Base-by-base conservation (phyloP, 2,888 invertebrate species). In the Macrosoma leucophasiata region DNA sequence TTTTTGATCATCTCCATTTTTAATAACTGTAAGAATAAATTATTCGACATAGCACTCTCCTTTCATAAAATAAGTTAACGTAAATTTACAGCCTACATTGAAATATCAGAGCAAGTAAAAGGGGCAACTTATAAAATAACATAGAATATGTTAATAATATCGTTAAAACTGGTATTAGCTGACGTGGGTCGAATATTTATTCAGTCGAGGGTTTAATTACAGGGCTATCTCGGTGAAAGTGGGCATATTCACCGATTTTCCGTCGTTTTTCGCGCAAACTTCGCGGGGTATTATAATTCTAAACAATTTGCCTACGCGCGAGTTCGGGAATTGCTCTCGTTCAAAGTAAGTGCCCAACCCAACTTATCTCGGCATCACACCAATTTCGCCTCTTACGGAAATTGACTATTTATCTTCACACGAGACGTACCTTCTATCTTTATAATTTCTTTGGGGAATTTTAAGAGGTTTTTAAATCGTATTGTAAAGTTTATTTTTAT, bases 311-410 rank as follows among this genome's bases (percentile, higher is more conserved):
- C 57, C 43, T 55, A 48, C 52, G 45, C 48, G 34, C 46, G 49
- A 55, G 50, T 53, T 54, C 30, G 51, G 41, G 55, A 54, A 61
- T 58, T 56, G 55, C 55, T 55, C 55, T 51, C 62, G 55, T 57
- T 62, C 52, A 51, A 50, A 51, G 46, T 55, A 56, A 56, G 52
- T 55, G 53, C 52, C 52, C 41, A 35, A 43, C 50, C 40, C 43
- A 52, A 50, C 52, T 58, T 62, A 59, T 62, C 59, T 55, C 52
- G 48, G 50, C 53, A 60, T 60, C 56, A 46, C 50, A 55, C 53
- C 50, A 54, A 56, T 56, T 58, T 49, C 40, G 45, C 46, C 52
- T 56, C 53, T 53, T 43, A 50, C 44, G 51, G 36, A 56, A 61
- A 62, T 61, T 58, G 57, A 50, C 58, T 57, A 56, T 62, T 58